Base-by-base conservation (phyloP, 1,140 invertebrate genomes). In the Drosophila pseudoobscura region DNA sequence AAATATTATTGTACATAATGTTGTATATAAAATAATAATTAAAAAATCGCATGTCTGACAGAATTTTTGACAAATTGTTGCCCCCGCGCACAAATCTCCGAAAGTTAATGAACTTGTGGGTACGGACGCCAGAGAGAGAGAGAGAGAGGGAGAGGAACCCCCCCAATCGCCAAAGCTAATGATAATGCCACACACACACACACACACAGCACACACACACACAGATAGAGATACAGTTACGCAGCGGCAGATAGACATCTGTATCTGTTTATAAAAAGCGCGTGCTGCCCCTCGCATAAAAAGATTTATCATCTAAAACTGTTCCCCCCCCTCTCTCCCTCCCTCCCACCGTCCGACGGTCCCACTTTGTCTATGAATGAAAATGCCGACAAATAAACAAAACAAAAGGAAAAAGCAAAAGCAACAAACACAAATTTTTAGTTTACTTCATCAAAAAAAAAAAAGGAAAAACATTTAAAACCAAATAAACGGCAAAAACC, bases 21-120 rank as follows among this genome's bases (percentile, higher is more conserved):
- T 15, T 24, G 49, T 22, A 59, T 71, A 61, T 53, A 70, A 72
- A 71, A 76, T 55, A 62, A 87, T 85, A 88, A 87, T 88, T 87
- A 71, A 65, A 78, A 87, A 75, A 87, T 87, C 82, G 82, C 82
- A 87, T 88, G 83, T 87, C 82, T 53, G 58, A 87, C 82, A 72
- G 64, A 80, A 75, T 80, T 71, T 87, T 82, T 82, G 82, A 87
- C 82, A 87, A 88, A 87, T 87, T 82, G 56, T 87, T 77, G 72
- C 72, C 77, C 72, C 80, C 72, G 71, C 62, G 71, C 55, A 75
- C 50, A 75, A 75, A 49, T 58, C 39, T 55, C 72, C 50, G 82
- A 78, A 88, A 87, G 83, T 87, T 88, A 87, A 87, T 87, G 82
- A 87, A 87, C 82, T 87, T 87, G 74, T 69, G 44, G 44, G 29